Evolutionary conservation across 2,888 invertebrate genomes (phyloP).

Genomic region (Cephus runcator): DNA sequence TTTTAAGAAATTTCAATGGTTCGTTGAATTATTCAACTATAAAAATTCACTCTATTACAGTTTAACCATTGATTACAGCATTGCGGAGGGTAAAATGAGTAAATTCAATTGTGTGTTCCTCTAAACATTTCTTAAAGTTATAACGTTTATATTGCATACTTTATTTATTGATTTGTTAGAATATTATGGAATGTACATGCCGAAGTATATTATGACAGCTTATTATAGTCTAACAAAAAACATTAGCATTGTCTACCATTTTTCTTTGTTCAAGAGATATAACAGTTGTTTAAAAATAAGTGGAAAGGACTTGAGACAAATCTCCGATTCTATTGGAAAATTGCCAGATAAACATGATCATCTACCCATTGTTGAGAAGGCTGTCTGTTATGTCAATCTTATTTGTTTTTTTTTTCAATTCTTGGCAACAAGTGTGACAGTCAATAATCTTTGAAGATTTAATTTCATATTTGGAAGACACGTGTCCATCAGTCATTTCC

Average conservation of each 20-base stretch:
- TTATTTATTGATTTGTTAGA: not conserved
- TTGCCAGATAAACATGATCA: not conserved
- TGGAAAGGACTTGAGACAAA: not conserved
- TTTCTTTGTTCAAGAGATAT: not conserved
- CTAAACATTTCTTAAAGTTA: not conserved
- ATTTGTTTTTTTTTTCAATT: not conserved
- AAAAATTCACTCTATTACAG: not conserved
- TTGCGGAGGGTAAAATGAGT: not conserved
- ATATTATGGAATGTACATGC: not conserved
- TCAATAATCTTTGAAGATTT: not conserved
- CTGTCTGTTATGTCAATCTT: not conserved
- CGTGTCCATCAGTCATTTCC: not conserved
- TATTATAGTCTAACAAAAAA: not conserved
- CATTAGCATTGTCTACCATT: not conserved
- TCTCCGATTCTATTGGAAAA: not conserved
- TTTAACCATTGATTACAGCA: not conserved
- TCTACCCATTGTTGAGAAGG: not conserved
- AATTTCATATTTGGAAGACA: not conserved
- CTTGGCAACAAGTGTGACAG: not conserved
- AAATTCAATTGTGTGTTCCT: not conserved
- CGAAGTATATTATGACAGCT: not conserved
- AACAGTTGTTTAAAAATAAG: not conserved
- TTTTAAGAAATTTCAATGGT: not conserved
- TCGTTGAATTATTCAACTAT: not conserved
- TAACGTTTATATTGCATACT: not conserved